Evolutionary conservation across 1,140 invertebrate genomes (phyloP).

Genomic region (Platorchestia sp.): DNA sequence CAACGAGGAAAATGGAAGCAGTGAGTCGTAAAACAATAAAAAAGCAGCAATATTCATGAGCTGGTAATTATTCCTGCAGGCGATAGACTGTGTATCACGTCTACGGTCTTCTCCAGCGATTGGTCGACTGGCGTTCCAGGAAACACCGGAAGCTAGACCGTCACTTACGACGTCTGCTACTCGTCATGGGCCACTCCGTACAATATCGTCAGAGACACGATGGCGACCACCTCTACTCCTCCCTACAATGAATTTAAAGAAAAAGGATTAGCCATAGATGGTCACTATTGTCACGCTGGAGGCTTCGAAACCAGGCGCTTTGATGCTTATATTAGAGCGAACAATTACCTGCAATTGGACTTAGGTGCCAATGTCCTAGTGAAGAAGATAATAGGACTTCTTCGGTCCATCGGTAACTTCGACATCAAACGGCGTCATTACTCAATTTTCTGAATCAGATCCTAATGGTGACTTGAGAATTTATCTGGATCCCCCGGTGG

Average conservation of each 20-base stretch:
- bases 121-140: not conserved
- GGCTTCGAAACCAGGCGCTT: not conserved
- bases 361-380: not conserved
- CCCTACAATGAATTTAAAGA: not conserved
- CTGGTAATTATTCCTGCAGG: not conserved
- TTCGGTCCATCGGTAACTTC: not conserved
- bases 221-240: not conserved
- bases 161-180: not conserved
- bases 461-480: not conserved
- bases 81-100: not conserved
- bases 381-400: not conserved
- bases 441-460: not conserved
- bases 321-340: not conserved
- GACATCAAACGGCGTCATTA: not conserved
- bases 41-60: no score
- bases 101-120: not conserved
- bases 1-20: not conserved
- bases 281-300: not conserved
- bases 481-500: not conserved
- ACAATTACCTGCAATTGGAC: not conserved
- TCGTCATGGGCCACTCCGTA: not conserved
- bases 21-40: no score
- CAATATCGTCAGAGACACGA: not conserved
- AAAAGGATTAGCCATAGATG: not conserved
- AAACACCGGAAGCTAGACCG: not conserved